Evolutionary conservation across 2,797 vertebrate genomes (phyloP), one percentile per base, ranked within the genome.

Genomic region (Protonibea diacanthus): DNA sequence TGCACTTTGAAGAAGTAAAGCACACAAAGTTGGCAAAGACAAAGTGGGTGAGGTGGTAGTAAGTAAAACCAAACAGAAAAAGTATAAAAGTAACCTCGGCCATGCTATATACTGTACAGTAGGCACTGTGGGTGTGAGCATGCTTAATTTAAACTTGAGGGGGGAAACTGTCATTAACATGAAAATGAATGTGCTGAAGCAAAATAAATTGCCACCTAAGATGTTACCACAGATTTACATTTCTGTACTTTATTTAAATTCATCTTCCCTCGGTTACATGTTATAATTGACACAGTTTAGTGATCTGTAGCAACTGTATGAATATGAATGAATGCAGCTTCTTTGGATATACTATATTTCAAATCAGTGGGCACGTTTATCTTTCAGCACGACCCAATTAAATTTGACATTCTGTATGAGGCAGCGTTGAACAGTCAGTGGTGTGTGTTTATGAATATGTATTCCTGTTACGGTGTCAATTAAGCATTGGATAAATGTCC

Each of bases 391-490:
- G 27, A 51, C 67, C 88, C 91, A 91, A 94, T 93, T 93, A 92
- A 92, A 91, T 88, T 40, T 92, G 92, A 92, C 89, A 91, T 92
- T 92, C 82, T 79, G 84, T 84, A 73, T 71, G 76, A 89, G 63
- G 78, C 82, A 61, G 81, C 78, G 86, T 89, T 76, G 73, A 88
- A 80, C 76, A 90, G 82, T 69, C 82, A 62, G 33, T 72, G 85
- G 60, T 80, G 79, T 87, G 83, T 88, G 80, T 90, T 90, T 93
- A 92, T 91, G 91, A 93, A 93, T 93, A 92, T 92, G 84, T 78
- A 90, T 91, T 89, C 84, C 68, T 82, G 94, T 92, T 88, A 88
- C n/a, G 17, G 69, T 91, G 90, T 92, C 91, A 93, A 94, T 93
- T 93, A 94, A 83, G 85, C 82, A 82, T 72, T 72, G 87, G 81